Base-by-base conservation (phyloP, 2,888 invertebrate genomes). In the Eupeodes latifasciatus region DNA sequence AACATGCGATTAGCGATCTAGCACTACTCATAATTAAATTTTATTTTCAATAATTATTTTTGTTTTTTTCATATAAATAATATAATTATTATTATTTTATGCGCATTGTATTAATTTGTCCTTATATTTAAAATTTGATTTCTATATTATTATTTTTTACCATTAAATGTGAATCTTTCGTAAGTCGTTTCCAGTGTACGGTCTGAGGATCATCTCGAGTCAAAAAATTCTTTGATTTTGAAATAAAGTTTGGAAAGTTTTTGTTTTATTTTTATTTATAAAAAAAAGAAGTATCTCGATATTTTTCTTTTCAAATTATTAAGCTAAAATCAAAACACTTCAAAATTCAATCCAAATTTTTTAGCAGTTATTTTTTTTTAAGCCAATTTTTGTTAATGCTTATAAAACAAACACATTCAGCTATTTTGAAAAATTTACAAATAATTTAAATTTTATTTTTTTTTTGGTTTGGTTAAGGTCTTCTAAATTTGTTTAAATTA, bases 101-200 rank as follows among this genome's bases (percentile, higher is more conserved):
- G 9, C 40, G 5, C 1, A 40, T 40, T 9, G 11, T 12, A 64
- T 1, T 12, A n/a, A 16, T 4, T 27, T 49, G 34, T 47, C 14
- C 5, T 66, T 66, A 66, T 14, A 49, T 66, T 34, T 27, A 66
- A 27, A 66, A n/a, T 66, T 51, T 16, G 11, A 62, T 64, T 19
- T 27, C 27, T 27, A 14, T 66, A 27, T 27, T 27, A 27, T 27
- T 27, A 27, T 49, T 40, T 7, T 71, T 40, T 71, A 71, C 71
- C 71, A 44, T 71, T 55, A 71, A 71, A 55, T 71, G 71, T 44
- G 71, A 71, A 71, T 71, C 71, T 40, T 71, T 71, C 9, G 71
- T 19, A 55, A 71, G 19, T 44, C 71, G 71, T 71, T 71, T 71
- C 71, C 71, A 71, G 19, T 71, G 71, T 71, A 55, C 0, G 40